Evolutionary conservation across 2,888 invertebrate genomes (phyloP).

Genomic region (Drosophila differens): DNA sequence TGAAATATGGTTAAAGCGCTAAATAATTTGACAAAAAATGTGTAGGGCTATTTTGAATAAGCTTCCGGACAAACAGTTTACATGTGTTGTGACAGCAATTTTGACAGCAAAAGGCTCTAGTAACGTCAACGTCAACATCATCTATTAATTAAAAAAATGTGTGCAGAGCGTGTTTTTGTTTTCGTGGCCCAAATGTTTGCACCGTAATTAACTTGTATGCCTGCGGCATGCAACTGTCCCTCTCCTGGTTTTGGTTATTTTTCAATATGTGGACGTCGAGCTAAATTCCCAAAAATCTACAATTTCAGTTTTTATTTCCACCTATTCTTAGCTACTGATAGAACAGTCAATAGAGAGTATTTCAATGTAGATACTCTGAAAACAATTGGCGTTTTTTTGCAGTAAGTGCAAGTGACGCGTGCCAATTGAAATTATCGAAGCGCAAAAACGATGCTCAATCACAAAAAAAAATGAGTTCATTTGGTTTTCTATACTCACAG

Average conservation of each 20-base stretch:
- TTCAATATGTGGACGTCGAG: background rate
- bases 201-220: conserved; percentile 7
- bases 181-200: background rate
- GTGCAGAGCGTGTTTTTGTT: background rate
- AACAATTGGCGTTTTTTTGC: background rate
- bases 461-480: background rate
- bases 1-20: background rate
- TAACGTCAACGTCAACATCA: background rate
- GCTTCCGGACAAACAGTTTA: background rate
- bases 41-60: background rate
- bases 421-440: background rate
- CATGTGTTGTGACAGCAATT: background rate
- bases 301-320: background rate
- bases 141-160: background rate
- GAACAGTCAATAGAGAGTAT: background rate
- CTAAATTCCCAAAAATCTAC: background rate
- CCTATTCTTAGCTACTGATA: background rate
- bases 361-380: background rate
- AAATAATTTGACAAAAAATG: background rate
- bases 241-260: background rate
- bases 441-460: background rate
- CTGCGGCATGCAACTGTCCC: background rate
- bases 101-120: background rate
- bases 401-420: background rate
- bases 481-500: no score